A percentile compares a stretch with the other conserved stretches of the same genome.
Conservation (phyloP, 2,113 vertebrate genomes). For the Ptyas mucosa region DNA sequence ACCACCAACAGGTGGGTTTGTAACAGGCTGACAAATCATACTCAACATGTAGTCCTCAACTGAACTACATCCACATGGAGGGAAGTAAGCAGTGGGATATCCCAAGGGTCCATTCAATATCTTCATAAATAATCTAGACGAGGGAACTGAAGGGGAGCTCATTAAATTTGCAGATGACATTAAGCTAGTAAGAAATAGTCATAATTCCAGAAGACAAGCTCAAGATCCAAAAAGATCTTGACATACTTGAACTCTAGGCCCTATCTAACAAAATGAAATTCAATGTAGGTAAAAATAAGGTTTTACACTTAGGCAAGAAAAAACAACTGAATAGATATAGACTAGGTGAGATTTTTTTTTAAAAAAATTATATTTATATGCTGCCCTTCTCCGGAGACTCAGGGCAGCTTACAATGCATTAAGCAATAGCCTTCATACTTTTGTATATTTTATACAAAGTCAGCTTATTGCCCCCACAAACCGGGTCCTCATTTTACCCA, state of each 20-base stretch:
- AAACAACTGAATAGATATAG: neutral
- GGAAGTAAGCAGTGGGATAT: neutral
- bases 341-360: too few relatives aligned
- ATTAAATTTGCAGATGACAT: neutral
- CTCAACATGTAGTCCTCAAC: neutral
- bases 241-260: too few relatives aligned
- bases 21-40: neutral
- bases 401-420: too few relatives aligned
- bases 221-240: too few relatives aligned
- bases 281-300: neutral
- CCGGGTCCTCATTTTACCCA: too few relatives aligned
- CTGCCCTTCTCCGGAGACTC: too few relatives aligned
- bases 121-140: fast-evolving
- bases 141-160: neutral
- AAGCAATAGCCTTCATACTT: too few relatives aligned
- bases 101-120: neutral
- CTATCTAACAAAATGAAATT: neutral
- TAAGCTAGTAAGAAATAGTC: neutral
- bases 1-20: neutral
- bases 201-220: neutral
- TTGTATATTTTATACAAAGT: too few relatives aligned
- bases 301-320: neutral
- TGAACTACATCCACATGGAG: neutral
- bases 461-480: too few relatives aligned
- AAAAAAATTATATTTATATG: too few relatives aligned